Evolutionary conservation across 37 sponge, comb jelly and placozoan genomes (phyloP).

Genomic region (Mnemiopsis leidyi): DNA sequence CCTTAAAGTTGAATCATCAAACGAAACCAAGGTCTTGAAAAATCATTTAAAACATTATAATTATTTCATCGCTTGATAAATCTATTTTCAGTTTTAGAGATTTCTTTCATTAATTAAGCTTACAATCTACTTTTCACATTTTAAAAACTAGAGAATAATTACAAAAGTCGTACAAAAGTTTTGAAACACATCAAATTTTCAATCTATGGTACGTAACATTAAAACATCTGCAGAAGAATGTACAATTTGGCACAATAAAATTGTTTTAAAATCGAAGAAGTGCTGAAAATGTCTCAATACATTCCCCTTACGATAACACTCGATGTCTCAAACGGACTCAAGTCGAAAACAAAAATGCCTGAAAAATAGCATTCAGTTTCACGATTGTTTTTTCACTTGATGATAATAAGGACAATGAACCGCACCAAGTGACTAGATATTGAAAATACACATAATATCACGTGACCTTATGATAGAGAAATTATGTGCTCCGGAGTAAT

Average conservation of each 20-base stretch:
- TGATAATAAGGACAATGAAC: no score
- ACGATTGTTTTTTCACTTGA: no score
- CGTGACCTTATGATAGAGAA: no score
- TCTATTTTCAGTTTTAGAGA: background rate
- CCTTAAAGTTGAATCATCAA: background rate
- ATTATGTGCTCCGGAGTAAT: background rate
- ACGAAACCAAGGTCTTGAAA: background rate
- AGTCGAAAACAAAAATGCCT: no score
- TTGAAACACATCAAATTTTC: background rate
- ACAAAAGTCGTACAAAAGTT: constrained; percentile 37
- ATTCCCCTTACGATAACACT: no score
- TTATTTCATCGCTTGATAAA: background rate
- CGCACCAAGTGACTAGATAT: no score
- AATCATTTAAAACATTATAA: background rate
- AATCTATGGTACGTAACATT: background rate
- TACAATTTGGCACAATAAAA: no score
- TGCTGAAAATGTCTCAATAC: no score
- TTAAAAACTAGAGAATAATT: constrained; percentile 38
- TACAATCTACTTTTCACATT: background rate
- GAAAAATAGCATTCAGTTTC: no score
- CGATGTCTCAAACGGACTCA: no score
- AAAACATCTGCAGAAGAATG: background rate
- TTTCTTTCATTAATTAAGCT: background rate
- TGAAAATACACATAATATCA: no score
- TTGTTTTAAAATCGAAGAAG: no score